Evolutionary conservation across 2,888 invertebrate species (phyloP).

Genomic region (Cephalotes varians): DNA sequence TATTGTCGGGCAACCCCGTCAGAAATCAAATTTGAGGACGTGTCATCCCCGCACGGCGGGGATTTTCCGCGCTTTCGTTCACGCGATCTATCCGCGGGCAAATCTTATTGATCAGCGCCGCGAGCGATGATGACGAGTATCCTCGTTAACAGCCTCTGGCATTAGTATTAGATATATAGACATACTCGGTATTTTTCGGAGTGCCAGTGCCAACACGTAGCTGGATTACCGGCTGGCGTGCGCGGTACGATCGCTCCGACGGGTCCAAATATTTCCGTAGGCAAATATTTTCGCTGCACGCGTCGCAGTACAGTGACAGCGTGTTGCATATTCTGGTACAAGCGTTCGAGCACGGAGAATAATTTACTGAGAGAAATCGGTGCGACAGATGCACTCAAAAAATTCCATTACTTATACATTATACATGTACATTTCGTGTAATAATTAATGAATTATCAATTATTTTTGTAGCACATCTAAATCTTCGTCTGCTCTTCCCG

Average conservation of each 20-base stretch:
- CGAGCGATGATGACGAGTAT: slow-evolving; percentile 23
- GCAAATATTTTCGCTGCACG: slow-evolving; percentile 33
- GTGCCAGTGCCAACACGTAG: neutral
- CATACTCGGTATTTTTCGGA: slow-evolving; percentile 19
- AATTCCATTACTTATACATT: neutral
- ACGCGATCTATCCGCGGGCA: slow-evolving; percentile 15
- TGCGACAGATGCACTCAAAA: neutral
- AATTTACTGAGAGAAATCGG: neutral
- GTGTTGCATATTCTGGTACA: neutral
- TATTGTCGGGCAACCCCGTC: slow-evolving; percentile 23
- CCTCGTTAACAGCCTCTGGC: slow-evolving; percentile 7
- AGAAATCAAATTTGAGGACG: slow-evolving; percentile 52
- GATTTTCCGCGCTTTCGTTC: slow-evolving; percentile 35
- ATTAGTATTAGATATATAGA: slow-evolving; percentile 12
- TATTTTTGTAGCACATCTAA: neutral
- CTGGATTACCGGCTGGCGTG: neutral
- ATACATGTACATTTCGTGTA: neutral
- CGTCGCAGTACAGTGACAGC: neutral
- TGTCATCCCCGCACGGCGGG: slow-evolving; percentile 23
- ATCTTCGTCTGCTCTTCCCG: neutral
- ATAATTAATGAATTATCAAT: neutral
- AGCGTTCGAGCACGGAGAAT: slow-evolving; percentile 14
- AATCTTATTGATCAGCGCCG: slow-evolving; percentile 44
- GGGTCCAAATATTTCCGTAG: slow-evolving; percentile 27
- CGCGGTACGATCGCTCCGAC: neutral